Conservation (phyloP, 2,888 invertebrate genomes). For the Ferrisia virgata region DNA sequence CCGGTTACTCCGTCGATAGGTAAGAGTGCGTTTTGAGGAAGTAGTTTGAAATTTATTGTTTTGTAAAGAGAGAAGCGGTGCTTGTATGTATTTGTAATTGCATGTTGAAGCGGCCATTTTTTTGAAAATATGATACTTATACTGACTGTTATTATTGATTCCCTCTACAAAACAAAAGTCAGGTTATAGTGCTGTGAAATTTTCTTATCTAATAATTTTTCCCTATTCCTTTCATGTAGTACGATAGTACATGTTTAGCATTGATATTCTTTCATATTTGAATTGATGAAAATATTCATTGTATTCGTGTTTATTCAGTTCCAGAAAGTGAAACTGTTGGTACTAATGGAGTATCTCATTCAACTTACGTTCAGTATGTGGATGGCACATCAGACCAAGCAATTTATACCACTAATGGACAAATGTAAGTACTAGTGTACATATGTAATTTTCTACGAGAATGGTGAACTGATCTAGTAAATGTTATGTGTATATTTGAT, state of each 20-base stretch:
- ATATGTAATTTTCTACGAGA: slow-evolving; percentile 31
- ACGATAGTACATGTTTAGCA: not conserved
- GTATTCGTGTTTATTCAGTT: slow-evolving; percentile 52
- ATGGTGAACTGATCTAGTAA: not conserved
- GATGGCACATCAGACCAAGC: slow-evolving; percentile 61
- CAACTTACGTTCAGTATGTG: slow-evolving; percentile 64
- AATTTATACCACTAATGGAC: slow-evolving; percentile 63
- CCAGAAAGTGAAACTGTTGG: slow-evolving; percentile 57
- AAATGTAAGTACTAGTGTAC: slow-evolving; percentile 58
- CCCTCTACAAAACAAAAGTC: not conserved
- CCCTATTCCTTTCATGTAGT: not conserved
- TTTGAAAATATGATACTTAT: not conserved
- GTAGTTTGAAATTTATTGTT: not conserved
- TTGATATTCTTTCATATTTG: not conserved
- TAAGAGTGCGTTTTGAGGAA: slow-evolving; percentile 48
- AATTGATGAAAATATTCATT: not conserved
- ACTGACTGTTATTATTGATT: not conserved
- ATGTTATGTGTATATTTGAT: not conserved
- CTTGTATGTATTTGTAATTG: not conserved
- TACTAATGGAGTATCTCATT: slow-evolving; percentile 60
- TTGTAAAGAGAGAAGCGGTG: not conserved
- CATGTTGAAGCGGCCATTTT: not conserved
- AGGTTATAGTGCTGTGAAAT: not conserved
- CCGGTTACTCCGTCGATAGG: slow-evolving; percentile 52
- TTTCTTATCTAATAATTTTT: not conserved